These are phyloP conservation scores for Etheostoma perlongum DNA, from an alignment of 2,797 vertebrate species.

Conservation along the genomic window DNA sequence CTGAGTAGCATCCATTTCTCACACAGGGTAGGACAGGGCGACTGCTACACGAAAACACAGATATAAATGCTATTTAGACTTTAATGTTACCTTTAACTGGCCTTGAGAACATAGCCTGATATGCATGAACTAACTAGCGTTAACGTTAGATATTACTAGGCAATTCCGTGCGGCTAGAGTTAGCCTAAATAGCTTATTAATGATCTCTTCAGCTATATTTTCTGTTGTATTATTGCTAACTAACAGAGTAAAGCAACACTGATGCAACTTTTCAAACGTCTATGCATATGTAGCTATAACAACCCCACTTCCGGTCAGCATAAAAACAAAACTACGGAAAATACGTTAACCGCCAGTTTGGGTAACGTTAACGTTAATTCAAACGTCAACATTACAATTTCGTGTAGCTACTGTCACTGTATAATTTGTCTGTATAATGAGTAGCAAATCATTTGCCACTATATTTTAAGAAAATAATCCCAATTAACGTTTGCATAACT, in stretches of 20 bases:
- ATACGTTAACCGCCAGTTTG: not conserved
- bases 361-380: too few species aligned
- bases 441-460: not conserved
- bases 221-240: not conserved
- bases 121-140: too few species aligned
- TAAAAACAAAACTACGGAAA: conserved; percentile 3
- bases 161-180: conserved; percentile 21
- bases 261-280: conserved; percentile 25
- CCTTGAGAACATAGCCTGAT: not conserved
- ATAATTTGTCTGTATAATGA: not conserved
- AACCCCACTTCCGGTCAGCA: conserved; percentile 34
- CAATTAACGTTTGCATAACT: not conserved
- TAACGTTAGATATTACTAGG: not conserved
- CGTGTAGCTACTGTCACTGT: not conserved
- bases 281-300: not conserved
- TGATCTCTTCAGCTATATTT: not conserved
- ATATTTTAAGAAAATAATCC: not conserved
- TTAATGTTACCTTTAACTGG: not conserved
- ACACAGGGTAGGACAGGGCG: not conserved
- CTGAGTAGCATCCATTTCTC: conserved; percentile 86
- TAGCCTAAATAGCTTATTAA: conserved; percentile 16
- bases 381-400: not conserved
- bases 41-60: not conserved
- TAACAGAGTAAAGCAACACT: not conserved
- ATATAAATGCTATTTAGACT: not conserved